Conservation (phyloP, 2,888 invertebrate species). For the Meiosimyza platycephala region DNA sequence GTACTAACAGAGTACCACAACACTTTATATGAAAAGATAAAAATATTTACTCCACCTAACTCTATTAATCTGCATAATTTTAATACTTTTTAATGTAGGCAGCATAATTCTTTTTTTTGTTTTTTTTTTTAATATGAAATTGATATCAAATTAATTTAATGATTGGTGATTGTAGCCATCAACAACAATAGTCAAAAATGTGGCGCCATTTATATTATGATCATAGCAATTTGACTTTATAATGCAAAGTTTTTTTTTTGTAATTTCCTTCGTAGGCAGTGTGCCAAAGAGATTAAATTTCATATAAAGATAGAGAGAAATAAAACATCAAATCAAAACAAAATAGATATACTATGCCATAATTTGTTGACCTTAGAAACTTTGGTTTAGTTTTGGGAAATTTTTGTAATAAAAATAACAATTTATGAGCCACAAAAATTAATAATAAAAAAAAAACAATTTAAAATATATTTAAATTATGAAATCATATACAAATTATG, state of each 20-base stretch:
- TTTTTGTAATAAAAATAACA: slow-evolving; percentile 3
- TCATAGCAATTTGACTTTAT: not conserved
- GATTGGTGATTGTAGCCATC: slow-evolving; percentile 1
- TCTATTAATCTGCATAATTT: not conserved
- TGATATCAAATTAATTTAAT: not conserved
- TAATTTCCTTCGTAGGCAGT: not conserved
- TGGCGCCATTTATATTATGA: not conserved
- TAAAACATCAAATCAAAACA: too few species aligned
- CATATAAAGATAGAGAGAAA: too few species aligned
- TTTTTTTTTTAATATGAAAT: not conserved
- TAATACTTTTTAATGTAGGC: not conserved
- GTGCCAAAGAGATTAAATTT: slow-evolving; percentile 1
- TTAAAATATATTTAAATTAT: slow-evolving; percentile 8
- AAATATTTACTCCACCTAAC: too few species aligned
- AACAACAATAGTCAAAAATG: not conserved
- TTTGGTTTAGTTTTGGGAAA: slow-evolving; percentile 8
- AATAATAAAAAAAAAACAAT: not conserved
- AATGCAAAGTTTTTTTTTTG: too few species aligned
- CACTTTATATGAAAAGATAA: too few species aligned
- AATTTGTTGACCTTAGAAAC: slow-evolving; percentile 9
- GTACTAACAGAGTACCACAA: too few species aligned
- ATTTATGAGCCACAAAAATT: slow-evolving; percentile 2
- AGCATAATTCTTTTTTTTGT: too few species aligned
- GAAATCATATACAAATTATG: slow-evolving; percentile 1
- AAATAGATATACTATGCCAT: not conserved